Evolutionary conservation across 2,888 invertebrate genomes (phyloP).

Genomic region (Ochlodes sylvanus): DNA sequence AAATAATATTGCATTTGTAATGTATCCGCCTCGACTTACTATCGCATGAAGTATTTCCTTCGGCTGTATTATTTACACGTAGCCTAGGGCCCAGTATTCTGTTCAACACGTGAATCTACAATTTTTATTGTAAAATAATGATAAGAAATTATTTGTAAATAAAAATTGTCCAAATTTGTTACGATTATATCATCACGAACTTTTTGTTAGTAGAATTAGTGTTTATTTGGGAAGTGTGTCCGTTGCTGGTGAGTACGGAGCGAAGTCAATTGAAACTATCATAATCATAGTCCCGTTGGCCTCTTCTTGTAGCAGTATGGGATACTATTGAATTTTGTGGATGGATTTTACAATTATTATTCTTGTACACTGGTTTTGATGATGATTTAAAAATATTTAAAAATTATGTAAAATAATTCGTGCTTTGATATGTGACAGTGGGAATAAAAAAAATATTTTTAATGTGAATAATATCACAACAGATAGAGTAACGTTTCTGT

Average conservation of each 20-base stretch:
- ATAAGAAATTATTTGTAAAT: conserved; percentile 11
- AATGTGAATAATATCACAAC: too few species aligned
- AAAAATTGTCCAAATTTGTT: conserved; percentile 3
- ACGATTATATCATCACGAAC: background rate
- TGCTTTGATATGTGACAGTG: conserved; percentile 4
- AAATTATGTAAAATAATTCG: background rate
- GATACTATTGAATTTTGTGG: conserved; percentile 16
- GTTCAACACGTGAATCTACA: background rate
- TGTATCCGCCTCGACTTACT: background rate
- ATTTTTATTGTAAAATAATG: background rate
- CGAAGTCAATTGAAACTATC: conserved; percentile 11
- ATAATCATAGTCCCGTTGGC: conserved; percentile 18
- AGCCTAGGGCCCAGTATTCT: background rate
- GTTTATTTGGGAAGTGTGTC: background rate
- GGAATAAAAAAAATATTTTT: background rate
- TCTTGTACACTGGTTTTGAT: conserved; percentile 22
- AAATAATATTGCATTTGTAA: background rate
- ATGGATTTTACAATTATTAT: conserved; percentile 21
- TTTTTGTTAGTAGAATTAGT: background rate
- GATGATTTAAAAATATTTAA: conserved; percentile 18
- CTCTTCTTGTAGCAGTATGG: conserved; percentile 12
- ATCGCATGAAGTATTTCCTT: background rate
- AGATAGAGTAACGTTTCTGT: too few species aligned
- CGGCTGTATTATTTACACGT: background rate
- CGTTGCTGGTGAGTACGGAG: conserved; percentile 1